These are phyloP conservation scores for Sericinus montela DNA, from an alignment of 2,888 invertebrate species.

Conservation along the genomic window DNA sequence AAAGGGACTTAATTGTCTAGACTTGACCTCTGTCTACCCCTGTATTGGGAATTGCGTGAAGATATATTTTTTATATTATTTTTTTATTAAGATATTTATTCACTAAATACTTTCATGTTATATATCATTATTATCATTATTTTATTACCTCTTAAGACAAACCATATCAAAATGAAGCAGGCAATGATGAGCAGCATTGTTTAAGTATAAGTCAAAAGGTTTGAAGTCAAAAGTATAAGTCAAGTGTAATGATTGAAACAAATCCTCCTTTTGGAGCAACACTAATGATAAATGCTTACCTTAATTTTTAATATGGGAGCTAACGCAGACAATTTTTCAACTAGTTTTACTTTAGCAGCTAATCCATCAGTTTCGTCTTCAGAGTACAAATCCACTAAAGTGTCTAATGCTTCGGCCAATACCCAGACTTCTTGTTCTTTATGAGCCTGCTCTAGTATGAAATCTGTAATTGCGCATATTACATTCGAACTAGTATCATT, in stretches of 20 bases:
- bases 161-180: too few species aligned
- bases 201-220: too few species aligned
- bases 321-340: conserved; percentile 79
- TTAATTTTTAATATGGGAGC: conserved; percentile 82
- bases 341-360: conserved; percentile 81
- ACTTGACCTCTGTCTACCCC: too few species aligned
- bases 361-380: conserved; percentile 86
- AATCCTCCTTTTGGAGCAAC: background rate
- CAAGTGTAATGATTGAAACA: background rate
- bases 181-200: too few species aligned
- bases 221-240: too few species aligned
- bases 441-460: conserved; percentile 80
- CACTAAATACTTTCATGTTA: too few species aligned
- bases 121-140: too few species aligned
- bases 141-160: too few species aligned
- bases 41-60: too few species aligned
- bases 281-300: conserved; percentile 56
- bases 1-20: too few species aligned
- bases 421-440: conserved; percentile 85
- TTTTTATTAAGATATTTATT: too few species aligned
- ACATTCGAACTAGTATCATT: conserved; percentile 56
- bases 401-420: conserved; percentile 86
- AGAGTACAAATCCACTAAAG: conserved; percentile 87
- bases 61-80: too few species aligned
- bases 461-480: conserved; percentile 72